These are phyloP conservation scores for Porites cylindrica DNA, from an alignment of 92 coral and sea anemone species.

Conservation along the genomic window DNA sequence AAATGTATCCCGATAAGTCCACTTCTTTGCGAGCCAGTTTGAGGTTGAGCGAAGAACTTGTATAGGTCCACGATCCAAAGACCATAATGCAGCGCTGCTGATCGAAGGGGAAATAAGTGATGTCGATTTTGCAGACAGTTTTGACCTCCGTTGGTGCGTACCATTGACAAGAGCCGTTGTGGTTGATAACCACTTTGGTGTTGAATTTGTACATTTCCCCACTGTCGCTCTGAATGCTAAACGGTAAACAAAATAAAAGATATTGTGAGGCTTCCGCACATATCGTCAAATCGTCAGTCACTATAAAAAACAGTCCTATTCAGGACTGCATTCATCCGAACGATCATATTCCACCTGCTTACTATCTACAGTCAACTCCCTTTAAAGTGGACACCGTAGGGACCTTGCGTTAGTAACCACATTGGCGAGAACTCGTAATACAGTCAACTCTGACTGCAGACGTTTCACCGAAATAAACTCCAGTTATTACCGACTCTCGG, in stretches of 20 bases:
- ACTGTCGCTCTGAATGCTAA: conserved; percentile 89
- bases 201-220: conserved; percentile 98
- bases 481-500: too few species aligned
- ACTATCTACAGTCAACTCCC: too few species aligned
- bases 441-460: too few species aligned
- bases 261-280: too few species aligned
- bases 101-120: conserved; percentile 94
- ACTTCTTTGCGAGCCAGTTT: conserved; percentile 73
- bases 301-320: too few species aligned
- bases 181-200: conserved; percentile 80
- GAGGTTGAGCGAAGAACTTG: conserved; percentile 75
- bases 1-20: conserved; percentile 84
- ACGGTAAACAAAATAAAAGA: background rate
- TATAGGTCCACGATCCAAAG: conserved; percentile 97
- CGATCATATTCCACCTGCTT: too few species aligned
- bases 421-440: too few species aligned
- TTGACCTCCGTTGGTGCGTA: conserved; percentile 94
- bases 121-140: conserved; percentile 93
- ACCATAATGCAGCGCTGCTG: conserved; percentile 84
- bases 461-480: too few species aligned
- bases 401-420: too few species aligned
- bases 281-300: too few species aligned
- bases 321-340: too few species aligned
- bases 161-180: conserved; percentile 87
- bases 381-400: too few species aligned